These are phyloP conservation scores for Clarias gariepinus DNA, from an alignment of 2,113 vertebrate species.

Conservation along the genomic window DNA sequence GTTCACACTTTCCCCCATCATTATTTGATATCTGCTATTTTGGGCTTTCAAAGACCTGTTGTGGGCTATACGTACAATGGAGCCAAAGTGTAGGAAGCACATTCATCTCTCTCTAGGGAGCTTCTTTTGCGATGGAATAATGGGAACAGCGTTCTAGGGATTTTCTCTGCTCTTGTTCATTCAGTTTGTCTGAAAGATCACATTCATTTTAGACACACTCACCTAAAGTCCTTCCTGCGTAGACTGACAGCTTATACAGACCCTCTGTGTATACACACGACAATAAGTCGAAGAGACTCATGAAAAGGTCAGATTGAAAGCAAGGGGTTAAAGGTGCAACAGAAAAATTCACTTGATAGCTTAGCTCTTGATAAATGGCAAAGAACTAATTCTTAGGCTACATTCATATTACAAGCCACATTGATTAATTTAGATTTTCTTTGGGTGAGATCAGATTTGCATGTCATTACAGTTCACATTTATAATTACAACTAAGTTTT, in stretches of 20 bases:
- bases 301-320: neutral
- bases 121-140: slow-evolving; percentile 11
- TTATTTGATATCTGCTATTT: slow-evolving; percentile 35
- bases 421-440: too few species aligned
- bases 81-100: neutral
- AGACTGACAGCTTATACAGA: slow-evolving; percentile 12
- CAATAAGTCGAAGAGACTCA: neutral
- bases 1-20: slow-evolving; percentile 8
- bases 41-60: slow-evolving; percentile 13
- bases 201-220: slow-evolving; percentile 3
- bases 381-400: neutral
- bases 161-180: slow-evolving; percentile 3
- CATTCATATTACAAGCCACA: too few species aligned
- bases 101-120: slow-evolving; percentile 5
- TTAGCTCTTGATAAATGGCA: neutral
- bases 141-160: slow-evolving; percentile 6
- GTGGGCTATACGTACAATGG: slow-evolving; percentile 20
- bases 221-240: neutral
- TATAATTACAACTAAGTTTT: too few species aligned
- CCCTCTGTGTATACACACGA: neutral
- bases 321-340: slow-evolving; percentile 6
- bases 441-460: too few species aligned
- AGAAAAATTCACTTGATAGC: neutral
- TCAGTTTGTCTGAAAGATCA: slow-evolving; percentile 8
- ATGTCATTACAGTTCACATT: too few species aligned